A percentile compares a stretch with the other conserved stretches of the same genome.
Conservation (phyloP, 2,797 vertebrate species). For the Anabas testudineus region DNA sequence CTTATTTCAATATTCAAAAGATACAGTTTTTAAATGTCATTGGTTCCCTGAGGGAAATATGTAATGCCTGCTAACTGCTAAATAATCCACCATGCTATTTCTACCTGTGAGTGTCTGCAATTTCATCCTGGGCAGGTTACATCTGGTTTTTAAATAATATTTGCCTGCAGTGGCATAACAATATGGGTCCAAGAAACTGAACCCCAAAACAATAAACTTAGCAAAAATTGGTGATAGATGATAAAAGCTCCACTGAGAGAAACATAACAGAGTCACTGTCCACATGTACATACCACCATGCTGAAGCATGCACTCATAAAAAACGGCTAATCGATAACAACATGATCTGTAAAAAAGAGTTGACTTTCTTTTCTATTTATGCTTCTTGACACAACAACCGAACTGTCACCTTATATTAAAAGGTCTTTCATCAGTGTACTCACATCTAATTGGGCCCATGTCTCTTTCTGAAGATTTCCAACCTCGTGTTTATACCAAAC, state of each 20-base stretch:
- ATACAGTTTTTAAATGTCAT: not conserved
- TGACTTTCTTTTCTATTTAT: conserved; percentile 3
- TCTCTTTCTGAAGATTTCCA: conserved; percentile 25
- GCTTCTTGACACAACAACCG: conserved; percentile 1
- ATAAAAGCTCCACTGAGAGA: conserved; percentile 5
- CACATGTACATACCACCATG: conserved; percentile 13
- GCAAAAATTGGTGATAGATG: too few species aligned
- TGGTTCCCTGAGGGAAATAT: not conserved
- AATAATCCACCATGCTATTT: not conserved
- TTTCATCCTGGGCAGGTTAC: not conserved
- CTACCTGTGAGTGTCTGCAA: not conserved
- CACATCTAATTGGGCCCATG: conserved; percentile 16
- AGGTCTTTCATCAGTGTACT: conserved; percentile 23
- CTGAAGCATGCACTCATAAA: conserved; percentile 15
- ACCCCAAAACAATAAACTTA: conserved; percentile 10
- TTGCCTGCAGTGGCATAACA: not conserved
- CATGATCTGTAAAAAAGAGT: not conserved
- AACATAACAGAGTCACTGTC: not conserved
- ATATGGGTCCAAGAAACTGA: not conserved
- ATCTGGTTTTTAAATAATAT: not conserved
- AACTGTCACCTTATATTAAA: conserved; percentile 18
- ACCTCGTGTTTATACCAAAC: conserved; percentile 18
- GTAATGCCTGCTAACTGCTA: not conserved
- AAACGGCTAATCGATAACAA: conserved; percentile 11
- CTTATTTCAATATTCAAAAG: too few species aligned